Evolutionary conservation across 2,888 invertebrate species (phyloP).

Genomic region (Lampropteryx suffumata): DNA sequence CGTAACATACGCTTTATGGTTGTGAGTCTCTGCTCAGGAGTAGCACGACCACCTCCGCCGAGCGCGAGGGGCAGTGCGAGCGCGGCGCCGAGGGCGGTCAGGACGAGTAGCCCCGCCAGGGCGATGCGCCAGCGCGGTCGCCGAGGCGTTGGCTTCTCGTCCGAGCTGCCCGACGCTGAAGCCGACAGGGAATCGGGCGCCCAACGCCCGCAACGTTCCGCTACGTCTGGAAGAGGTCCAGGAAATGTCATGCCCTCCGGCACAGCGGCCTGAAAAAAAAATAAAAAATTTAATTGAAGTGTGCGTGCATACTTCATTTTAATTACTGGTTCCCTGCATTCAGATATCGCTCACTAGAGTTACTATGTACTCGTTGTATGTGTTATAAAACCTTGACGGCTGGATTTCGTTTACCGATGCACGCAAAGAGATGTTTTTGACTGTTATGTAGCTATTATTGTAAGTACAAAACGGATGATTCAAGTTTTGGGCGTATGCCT

Average conservation of each 20-base stretch:
- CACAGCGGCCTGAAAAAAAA: constrained; percentile 71
- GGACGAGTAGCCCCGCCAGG: constrained; percentile 82
- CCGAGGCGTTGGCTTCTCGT: constrained; percentile 77
- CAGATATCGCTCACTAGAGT: too few relatives aligned
- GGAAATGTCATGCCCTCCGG: constrained; percentile 79
- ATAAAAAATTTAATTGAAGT: not conserved
- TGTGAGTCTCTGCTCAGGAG: constrained; percentile 85
- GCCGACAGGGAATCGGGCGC: constrained; percentile 76
- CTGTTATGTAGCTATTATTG: too few relatives aligned
- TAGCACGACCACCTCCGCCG: constrained; percentile 73
- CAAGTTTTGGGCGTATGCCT: too few relatives aligned
- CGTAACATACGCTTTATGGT: constrained; percentile 85
- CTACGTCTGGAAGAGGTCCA: constrained; percentile 79
- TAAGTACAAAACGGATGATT: too few relatives aligned
- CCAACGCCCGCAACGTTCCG: constrained; percentile 80
- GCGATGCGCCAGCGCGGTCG: constrained; percentile 82
- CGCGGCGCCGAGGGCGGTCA: constrained; percentile 83
- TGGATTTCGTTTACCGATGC: too few relatives aligned
- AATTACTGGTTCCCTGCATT: too few relatives aligned
- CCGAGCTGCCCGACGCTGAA: constrained; percentile 76
- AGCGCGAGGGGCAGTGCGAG: constrained; percentile 82
- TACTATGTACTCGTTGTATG: too few relatives aligned
- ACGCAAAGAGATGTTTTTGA: too few relatives aligned
- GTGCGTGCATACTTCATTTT: too few relatives aligned
- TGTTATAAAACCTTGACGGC: too few relatives aligned